Evolutionary conservation across 2,113 vertebrate species (phyloP), one percentile per base, ranked within the genome.

Genomic region (Anguilla rostrata): DNA sequence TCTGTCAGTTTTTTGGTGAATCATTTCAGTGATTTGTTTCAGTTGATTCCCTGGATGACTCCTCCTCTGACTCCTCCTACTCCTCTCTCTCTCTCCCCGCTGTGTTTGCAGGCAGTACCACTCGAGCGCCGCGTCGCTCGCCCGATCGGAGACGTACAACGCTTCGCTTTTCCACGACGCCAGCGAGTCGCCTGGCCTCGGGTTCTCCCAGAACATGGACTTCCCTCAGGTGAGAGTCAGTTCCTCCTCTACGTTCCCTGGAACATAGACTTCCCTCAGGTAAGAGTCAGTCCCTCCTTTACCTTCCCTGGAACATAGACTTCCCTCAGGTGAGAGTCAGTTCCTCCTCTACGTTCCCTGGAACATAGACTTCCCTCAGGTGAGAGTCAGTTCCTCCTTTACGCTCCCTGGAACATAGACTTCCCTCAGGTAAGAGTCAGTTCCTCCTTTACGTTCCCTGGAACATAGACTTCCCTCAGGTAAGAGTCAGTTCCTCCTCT

Each of bases 41-140:
- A 46, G 43, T 46, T 46, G 8, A 46, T 46, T 46, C 8, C 8
- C 43, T 46, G 8, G 8, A 34, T 34, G 34, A 46, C 43, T 46
- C 8, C 43, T 46, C 43, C 5, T 46, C 43, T 46, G 43, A 46
- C 43, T 46, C 43, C 5, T 34, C 34, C 34, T 0, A 34, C 34
- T 34, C 34, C 34, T 34, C 34, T 34, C 34, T 34, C 34, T 34
- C 34, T 34, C 34, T 34, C 49, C 26, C 63, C 20, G 3, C 26
- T 20, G 63, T 71, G 41, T 79, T 84, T 29, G 4, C 60, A 96
- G 95, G 95, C 95, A 95, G 92, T 95, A 94, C 92, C 91, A 92
- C 91, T 92, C 93, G 87, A 94, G 89, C 88, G 91, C 89, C 92
- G 86, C 88, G 81, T 88, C 92, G 34, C 94, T 94, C 86, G 91